Base-by-base conservation (phyloP, 2,113 vertebrate species). In the Synodontis membranacea region DNA sequence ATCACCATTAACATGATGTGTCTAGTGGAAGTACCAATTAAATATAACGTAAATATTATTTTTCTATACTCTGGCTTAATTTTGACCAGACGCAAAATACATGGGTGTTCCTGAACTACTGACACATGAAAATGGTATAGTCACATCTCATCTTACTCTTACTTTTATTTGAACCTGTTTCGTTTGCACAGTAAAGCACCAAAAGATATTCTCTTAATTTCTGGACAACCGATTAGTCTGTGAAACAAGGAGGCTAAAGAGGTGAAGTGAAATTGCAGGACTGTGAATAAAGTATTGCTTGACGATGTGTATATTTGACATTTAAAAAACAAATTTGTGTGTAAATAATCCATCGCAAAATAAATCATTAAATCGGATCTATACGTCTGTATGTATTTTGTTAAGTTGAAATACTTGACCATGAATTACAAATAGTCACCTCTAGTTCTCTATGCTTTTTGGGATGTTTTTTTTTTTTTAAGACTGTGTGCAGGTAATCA, bases 311-410 rank as follows among this genome's bases (percentile, higher is more conserved):
- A 89, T 82, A 83, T 88, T 74, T 60, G 78, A 86, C 74, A 80
- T 86, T 84, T 48, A 23, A 25, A 34, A 78, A 54, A 80, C 80
- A 62, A 21, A 50, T 75, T 74, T 83, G 80, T 88, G 87, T 91
- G 89, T 90, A 90, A 89, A 90, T 91, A 91, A 87, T 90, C 70
- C 84, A 89, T 89, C 84, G 83, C 64, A 87, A 74, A 89, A 89
- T 89, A 91, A 91, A 90, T 88, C 0, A 89, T 84, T 78, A 88
- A 84, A 88, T 80, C 88, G 66, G 54, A 52, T 72, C 56, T 31
- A 34, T 7, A 11, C 81, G 76, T 84, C 66, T 80, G 28, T 37
- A 74, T 80, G 39, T 50, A n/a, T 68, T 72, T 75, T 82, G 42
- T 42, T 78, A 60, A 76, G 34, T 50, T 85, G 31, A 39, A 79